Conservation (phyloP, 2,888 invertebrate species). For the Trachelus stipa region DNA sequence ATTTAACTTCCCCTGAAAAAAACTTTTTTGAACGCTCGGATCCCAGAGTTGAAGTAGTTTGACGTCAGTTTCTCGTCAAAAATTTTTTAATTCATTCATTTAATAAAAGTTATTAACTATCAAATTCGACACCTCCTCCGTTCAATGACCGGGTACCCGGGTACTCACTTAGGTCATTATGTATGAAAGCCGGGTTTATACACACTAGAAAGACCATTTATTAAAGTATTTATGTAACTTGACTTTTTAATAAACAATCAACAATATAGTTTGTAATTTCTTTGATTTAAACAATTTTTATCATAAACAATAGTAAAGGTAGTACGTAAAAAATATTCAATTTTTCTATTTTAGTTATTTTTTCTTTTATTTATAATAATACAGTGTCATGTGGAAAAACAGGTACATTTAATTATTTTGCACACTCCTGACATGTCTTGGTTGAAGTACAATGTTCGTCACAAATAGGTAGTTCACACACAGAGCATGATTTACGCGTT, state of each 20-base stretch:
- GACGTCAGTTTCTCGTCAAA: too few species aligned
- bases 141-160: too few species aligned
- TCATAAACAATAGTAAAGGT: slow-evolving; percentile 22
- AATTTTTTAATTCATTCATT: background rate
- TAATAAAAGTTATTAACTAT: too few species aligned
- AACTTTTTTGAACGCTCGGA: too few species aligned
- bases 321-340: slow-evolving; percentile 14
- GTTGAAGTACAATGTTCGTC: slow-evolving; percentile 24
- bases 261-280: slow-evolving; percentile 20
- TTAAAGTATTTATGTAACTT: slow-evolving; percentile 17
- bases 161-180: slow-evolving; percentile 1
- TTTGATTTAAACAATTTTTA: slow-evolving; percentile 24
- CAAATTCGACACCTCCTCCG: too few species aligned
- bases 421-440: slow-evolving; percentile 26
- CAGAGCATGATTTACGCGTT: slow-evolving; percentile 24
- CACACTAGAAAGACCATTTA: slow-evolving; percentile 19
- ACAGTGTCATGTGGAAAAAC: slow-evolving; percentile 17
- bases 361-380: slow-evolving; percentile 23
- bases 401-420: slow-evolving; percentile 21
- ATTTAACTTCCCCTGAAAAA: too few species aligned
- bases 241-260: slow-evolving; percentile 22
- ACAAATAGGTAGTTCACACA: slow-evolving; percentile 25
- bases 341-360: slow-evolving; percentile 16
- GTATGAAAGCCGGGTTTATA: slow-evolving; percentile 21
- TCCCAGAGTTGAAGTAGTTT: too few species aligned